Evolutionary conservation across 2,797 vertebrate genomes (phyloP).

Genomic region (Limnodromus scolopaceus): DNA sequence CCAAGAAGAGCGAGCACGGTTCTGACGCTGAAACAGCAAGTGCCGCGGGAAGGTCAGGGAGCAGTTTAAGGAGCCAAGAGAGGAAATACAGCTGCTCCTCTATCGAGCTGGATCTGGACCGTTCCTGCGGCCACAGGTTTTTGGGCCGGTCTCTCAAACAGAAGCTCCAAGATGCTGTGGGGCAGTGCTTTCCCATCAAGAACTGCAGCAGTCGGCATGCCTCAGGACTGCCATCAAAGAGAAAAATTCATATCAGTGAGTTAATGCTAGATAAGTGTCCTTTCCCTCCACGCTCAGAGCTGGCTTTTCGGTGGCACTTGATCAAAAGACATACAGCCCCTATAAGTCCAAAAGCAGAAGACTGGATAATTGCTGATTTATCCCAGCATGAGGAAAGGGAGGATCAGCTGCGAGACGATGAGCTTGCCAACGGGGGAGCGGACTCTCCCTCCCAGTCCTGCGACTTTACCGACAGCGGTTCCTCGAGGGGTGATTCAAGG

Average conservation of each 20-base stretch:
- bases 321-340: slow-evolving; percentile 89
- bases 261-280: slow-evolving; percentile 96
- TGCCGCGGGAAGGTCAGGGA: slow-evolving; percentile 68
- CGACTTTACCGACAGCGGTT: slow-evolving; percentile 45
- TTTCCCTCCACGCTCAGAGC: slow-evolving; percentile 92
- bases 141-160: slow-evolving; percentile 90
- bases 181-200: slow-evolving; percentile 93
- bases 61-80: slow-evolving; percentile 84
- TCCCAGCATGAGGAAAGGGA: slow-evolving; percentile 77
- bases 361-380: slow-evolving; percentile 77
- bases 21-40: slow-evolving; percentile 64
- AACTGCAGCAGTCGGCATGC: slow-evolving; percentile 85
- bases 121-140: slow-evolving; percentile 86
- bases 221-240: slow-evolving; percentile 89
- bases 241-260: slow-evolving; percentile 95
- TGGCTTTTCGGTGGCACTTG: slow-evolving; percentile 93
- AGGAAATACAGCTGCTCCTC: slow-evolving; percentile 89
- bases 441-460: slow-evolving; percentile 68
- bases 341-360: slow-evolving; percentile 71
- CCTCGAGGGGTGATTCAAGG: slow-evolving; percentile 39
- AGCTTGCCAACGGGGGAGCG: slow-evolving; percentile 16
- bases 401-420: slow-evolving; percentile 48
- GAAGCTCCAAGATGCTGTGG: slow-evolving; percentile 94
- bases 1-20: slow-evolving; percentile 78
- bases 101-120: slow-evolving; percentile 85